Conservation (phyloP, 2,888 invertebrate species). For the Acrobasis repandana region DNA sequence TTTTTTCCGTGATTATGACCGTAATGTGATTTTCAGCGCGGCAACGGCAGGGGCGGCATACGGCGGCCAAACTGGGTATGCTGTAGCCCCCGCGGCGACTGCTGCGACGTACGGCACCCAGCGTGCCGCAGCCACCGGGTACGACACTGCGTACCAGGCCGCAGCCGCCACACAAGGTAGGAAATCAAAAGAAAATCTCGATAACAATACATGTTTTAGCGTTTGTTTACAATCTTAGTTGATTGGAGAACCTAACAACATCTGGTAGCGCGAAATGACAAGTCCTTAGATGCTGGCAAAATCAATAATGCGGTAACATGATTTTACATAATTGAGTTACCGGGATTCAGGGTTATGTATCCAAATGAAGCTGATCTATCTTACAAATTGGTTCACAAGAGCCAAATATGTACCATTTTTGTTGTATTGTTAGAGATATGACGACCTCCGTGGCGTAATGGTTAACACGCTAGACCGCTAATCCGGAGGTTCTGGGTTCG, state of each 20-base stretch:
- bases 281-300: slow-evolving; percentile 22
- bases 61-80: slow-evolving; percentile 92
- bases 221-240: slow-evolving; percentile 33
- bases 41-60: slow-evolving; percentile 92
- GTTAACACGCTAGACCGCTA: no score
- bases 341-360: slow-evolving; percentile 12
- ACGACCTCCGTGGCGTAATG: no score
- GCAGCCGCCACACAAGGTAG: slow-evolving; percentile 90
- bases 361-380: background rate
- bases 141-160: slow-evolving; percentile 92
- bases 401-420: no score
- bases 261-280: background rate
- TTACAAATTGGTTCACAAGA: background rate
- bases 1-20: slow-evolving; percentile 31
- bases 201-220: slow-evolving; percentile 43
- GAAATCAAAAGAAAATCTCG: slow-evolving; percentile 59
- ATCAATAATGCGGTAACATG: slow-evolving; percentile 39
- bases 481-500: no score
- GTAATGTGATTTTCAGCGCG: slow-evolving; percentile 71
- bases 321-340: slow-evolving; percentile 37
- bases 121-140: slow-evolving; percentile 89
- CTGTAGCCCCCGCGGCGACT: slow-evolving; percentile 90
- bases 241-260: background rate
- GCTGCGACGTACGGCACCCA: slow-evolving; percentile 94
- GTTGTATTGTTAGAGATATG: no score